Conservation (phyloP, 92 coral and sea anemone species). For the Heteractis magnifica region DNA sequence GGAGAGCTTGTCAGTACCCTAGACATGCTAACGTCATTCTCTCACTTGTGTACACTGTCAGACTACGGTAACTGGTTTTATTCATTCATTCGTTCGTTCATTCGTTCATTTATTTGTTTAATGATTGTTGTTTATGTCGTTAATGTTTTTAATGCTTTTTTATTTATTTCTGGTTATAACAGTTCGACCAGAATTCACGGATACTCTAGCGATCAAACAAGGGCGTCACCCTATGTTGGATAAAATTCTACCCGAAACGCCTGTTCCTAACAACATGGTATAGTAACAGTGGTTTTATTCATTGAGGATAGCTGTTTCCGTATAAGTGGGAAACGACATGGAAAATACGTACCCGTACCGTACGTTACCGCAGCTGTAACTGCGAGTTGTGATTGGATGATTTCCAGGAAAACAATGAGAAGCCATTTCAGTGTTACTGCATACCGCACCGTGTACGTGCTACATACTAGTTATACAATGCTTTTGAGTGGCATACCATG, state of each 20-base stretch:
- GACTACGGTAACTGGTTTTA: conserved; percentile 63
- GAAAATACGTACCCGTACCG: too few relatives aligned
- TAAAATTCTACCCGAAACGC: conserved; percentile 87
- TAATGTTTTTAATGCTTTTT: background rate
- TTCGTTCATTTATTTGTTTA: too few relatives aligned
- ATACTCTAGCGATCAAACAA: conserved; percentile 87
- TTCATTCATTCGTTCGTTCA: too few relatives aligned
- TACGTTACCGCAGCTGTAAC: too few relatives aligned
- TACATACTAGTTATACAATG: too few relatives aligned
- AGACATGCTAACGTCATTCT: conserved; percentile 91
- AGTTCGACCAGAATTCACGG: conserved; percentile 99
- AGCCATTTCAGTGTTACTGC: too few relatives aligned
- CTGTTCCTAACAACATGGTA: conserved; percentile 94
- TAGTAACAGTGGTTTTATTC: background rate
- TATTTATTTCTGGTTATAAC: background rate
- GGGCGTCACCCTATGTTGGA: conserved; percentile 98
- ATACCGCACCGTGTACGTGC: too few relatives aligned
- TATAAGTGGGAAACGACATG: too few relatives aligned
- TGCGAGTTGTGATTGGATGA: too few relatives aligned
- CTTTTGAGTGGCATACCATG: too few relatives aligned
- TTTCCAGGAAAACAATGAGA: too few relatives aligned
- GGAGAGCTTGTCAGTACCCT: conserved; percentile 91
- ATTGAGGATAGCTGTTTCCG: too few relatives aligned
- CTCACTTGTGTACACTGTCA: conserved; percentile 88
- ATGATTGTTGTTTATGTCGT: background rate